Evolutionary conservation across 2,888 invertebrate genomes (phyloP).

Genomic region (Ephialtes manifestator): DNA sequence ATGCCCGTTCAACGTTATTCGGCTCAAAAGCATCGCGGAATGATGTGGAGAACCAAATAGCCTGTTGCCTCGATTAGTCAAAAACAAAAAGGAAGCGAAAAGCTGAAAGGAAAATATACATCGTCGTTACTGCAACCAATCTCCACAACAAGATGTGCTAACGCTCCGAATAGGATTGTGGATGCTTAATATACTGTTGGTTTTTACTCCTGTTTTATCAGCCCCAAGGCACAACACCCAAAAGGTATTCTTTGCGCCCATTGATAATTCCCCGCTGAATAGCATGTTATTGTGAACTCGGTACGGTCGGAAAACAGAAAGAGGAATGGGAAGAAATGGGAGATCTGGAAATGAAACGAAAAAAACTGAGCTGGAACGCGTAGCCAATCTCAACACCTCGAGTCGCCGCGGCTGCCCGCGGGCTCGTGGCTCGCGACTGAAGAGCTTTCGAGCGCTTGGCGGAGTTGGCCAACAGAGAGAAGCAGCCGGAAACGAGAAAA

Average conservation of each 20-base stretch:
- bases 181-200: conserved; percentile 1
- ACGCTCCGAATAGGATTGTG: conserved; percentile 24
- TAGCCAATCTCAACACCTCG: conserved; percentile 46
- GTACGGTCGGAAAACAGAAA: conserved; percentile 23
- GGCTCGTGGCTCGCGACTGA: conserved; percentile 20
- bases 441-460: conserved; percentile 71
- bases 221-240: conserved; percentile 41
- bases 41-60: conserved; percentile 42
- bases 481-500: conserved; percentile 40
- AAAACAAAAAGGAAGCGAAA: conserved; percentile 24
- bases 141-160: conserved; percentile 23
- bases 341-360: conserved; percentile 42
- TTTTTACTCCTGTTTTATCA: conserved; percentile 19
- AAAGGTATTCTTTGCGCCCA: conserved; percentile 38
- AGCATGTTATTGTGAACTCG: conserved; percentile 21
- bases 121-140: conserved; percentile 34
- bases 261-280: conserved; percentile 46
- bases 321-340: conserved; percentile 21
- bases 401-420: conserved; percentile 19
- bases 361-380: conserved; percentile 3
- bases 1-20: conserved; percentile 26
- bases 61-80: conserved; percentile 11
- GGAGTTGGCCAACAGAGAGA: conserved; percentile 54
- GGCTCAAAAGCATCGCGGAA: conserved; percentile 14
- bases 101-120: neutral